Evolutionary conservation across 1,140 invertebrate species (phyloP), one percentile per base, ranked within the genome.

Genomic region (Aphaenogaster floridana): DNA sequence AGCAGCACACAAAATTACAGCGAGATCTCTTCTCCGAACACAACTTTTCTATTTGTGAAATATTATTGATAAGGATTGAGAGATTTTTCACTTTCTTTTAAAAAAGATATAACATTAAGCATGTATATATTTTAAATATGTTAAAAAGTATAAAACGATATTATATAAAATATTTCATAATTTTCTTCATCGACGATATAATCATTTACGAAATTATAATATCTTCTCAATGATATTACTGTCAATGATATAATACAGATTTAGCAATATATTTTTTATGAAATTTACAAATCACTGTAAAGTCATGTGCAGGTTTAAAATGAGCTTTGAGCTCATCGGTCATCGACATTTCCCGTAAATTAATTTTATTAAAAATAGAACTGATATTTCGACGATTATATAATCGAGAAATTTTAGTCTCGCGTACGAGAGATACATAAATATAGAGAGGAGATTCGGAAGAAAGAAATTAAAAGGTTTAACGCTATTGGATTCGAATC

Each of bases 391-490:
- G 36, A 69, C 13, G 48, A 81, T 42, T 54, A 52, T 39, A 42
- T 69, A 81, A 81, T 54, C 48, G 36, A 17, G 64, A 52, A 80
- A 71, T 54, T 69, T 69, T 54, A 80, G 34, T 36, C 64, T 68
- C 8, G 7, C 34, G 64, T 50, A 42, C 13, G 48, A 54, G 42
- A 42, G 34, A 8, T 42, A 54, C 64, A 69, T 54, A 81, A 81
- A 81, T 81, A 71, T 39, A 54, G 78, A 81, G 48, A 80, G 63
- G n/a, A 54, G 48, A 81, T 69, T 13, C 64, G 78, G 34, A 54
- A 28, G 78, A 81, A 81, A 71, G 78, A 71, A 81, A 71, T 71
- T 81, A 84, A 84, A 76, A 76, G 80, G 54, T 76, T 61, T 63
- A 11, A 57, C 68, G 34, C 54, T 71, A 81, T 81, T 81, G 64